Evolutionary conservation across 37 sponge, comb jelly and placozoan genomes (phyloP).

Genomic region (Ephydatia muelleri): DNA sequence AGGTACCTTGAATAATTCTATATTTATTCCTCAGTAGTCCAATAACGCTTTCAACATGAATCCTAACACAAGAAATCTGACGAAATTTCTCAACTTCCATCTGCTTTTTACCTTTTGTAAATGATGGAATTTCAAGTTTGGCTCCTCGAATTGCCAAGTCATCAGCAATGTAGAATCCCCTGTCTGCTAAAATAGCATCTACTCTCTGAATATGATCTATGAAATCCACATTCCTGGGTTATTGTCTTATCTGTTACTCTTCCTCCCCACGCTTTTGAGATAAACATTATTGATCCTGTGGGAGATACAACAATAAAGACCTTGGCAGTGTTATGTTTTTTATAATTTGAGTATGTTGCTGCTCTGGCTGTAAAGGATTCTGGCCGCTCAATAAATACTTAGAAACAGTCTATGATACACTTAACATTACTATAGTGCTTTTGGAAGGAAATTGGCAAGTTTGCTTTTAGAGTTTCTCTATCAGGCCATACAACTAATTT

Average conservation of each 20-base stretch:
- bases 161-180: constrained; percentile 75
- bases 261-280: constrained; percentile 73
- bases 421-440: constrained; percentile 5
- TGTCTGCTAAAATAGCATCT: constrained; percentile 62
- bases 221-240: constrained; percentile 62
- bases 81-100: constrained; percentile 39
- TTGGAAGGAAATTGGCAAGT: neutral
- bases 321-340: constrained; percentile 70
- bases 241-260: constrained; percentile 66
- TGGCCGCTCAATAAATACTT: neutral
- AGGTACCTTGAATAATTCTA: constrained; percentile 42
- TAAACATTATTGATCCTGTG: constrained; percentile 55
- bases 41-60: constrained; percentile 79
- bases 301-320: constrained; percentile 57
- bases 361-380: neutral
- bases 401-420: constrained; percentile 4
- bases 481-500: neutral
- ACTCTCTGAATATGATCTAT: constrained; percentile 61
- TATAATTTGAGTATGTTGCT: constrained; percentile 27
- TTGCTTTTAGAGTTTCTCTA: neutral
- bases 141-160: constrained; percentile 50
- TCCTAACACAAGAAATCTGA: constrained; percentile 67
- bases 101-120: constrained; percentile 70
- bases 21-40: constrained; percentile 60
- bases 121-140: constrained; percentile 60